phyloP scores from a whole-genome alignment of 2,113 vertebrate species.

The Asarcornis scutulata region DNA sequence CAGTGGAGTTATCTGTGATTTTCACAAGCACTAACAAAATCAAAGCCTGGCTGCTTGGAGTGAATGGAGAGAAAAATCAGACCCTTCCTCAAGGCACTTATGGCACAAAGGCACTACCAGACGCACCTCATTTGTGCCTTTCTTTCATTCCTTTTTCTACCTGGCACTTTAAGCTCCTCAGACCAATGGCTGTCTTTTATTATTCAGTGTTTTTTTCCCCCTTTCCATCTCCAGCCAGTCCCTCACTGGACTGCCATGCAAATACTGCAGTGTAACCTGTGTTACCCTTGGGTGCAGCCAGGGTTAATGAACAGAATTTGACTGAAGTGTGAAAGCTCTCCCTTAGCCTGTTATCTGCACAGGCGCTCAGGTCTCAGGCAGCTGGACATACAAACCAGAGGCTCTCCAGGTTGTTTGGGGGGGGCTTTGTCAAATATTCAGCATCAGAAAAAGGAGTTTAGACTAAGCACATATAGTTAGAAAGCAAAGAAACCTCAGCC shows the following conservation, averaged over 20 bases:
- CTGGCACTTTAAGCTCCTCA: neutral
- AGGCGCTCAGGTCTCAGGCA: neutral
- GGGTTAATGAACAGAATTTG: neutral
- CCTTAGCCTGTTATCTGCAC: neutral
- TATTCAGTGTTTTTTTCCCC: neutral
- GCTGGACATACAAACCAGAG: neutral
- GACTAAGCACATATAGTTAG: neutral
- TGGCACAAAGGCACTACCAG: neutral
- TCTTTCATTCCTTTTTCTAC: neutral
- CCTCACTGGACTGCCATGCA: fast-evolving
- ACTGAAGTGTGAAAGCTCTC: neutral
- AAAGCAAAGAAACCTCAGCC: slow-evolving; percentile 49
- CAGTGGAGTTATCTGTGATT: neutral
- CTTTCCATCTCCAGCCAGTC: neutral
- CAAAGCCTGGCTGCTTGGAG: neutral
- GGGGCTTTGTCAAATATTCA: neutral
- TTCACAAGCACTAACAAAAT: neutral
- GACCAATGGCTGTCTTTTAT: neutral
- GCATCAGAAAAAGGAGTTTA: neutral
- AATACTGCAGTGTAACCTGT: fast-evolving
- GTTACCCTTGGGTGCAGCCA: neutral
- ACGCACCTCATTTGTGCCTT: neutral
- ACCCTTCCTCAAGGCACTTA: neutral
- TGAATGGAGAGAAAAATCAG: neutral
- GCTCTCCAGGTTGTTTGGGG: neutral